Evolutionary conservation across 2,888 invertebrate genomes (phyloP), one percentile per base, ranked within the genome.

Genomic region (Chamaedrilus cognettii): DNA sequence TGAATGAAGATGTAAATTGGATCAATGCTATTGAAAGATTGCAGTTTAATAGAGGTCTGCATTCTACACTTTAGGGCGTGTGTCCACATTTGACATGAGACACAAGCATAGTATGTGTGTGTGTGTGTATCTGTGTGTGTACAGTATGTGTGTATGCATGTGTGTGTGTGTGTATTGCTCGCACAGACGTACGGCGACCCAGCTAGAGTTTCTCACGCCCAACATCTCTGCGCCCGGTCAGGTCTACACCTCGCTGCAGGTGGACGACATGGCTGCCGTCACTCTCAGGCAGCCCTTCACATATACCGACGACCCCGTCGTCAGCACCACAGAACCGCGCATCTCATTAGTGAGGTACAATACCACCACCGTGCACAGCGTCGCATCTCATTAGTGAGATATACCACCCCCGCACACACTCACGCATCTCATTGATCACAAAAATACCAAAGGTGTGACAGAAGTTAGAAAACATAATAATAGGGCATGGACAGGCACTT

Each of bases 161-260:
- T 7, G 42, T 42, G 42, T 42, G 42, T 42, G 42, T 42, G 42
- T 42, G 42, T 42, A 11, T 42, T 42, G 42, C 42, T 11, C 42
- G 42, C 7, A 42, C 49, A 64, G 64, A 23, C 56, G 64, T 11
- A 64, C 57, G 32, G 15, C 58, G 28, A 64, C 64, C 42, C 64
- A 64, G 23, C 15, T 64, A 26, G 26, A 35, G 35, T 30, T 64
- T n/a, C 32, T 35, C 4, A 64, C 64, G 15, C 42, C 32, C 2
- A 23, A 58, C 34, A 33, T 58, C 1, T 3, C 35, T 2, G 26
- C 7, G 35, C 3, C 64, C 19, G 35, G n/a, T 23, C 28, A 33
- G 30, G 57, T 49, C 0, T 5, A 23, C 0, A 19, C 58, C 33
- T 30, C 2, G 23, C 19, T 58, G 15, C 42, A 58, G 30, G 28